Evolutionary conservation across 2,888 invertebrate species (phyloP).

Genomic region (Aquatica leii): DNA sequence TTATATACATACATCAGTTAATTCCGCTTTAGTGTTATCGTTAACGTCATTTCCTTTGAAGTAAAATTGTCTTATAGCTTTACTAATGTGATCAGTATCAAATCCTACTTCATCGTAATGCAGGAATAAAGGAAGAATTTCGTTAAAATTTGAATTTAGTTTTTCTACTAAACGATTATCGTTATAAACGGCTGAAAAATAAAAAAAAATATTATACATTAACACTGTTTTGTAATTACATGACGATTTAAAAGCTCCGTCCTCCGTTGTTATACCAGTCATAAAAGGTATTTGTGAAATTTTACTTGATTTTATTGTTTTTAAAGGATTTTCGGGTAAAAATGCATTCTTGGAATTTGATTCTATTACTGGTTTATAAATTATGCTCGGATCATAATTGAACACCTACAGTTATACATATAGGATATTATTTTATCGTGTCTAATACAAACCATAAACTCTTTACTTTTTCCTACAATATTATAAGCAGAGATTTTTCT

Average conservation of each 20-base stretch:
- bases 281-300: slow-evolving; percentile 72
- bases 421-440: not conserved
- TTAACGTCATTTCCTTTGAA: slow-evolving; percentile 57
- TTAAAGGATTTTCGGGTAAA: slow-evolving; percentile 69
- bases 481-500: no score
- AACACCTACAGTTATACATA: slow-evolving; percentile 65
- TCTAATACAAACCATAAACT: not conserved
- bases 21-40: slow-evolving; percentile 50
- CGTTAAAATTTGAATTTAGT: slow-evolving; percentile 59
- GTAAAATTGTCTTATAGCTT: slow-evolving; percentile 61
- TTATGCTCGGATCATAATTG: slow-evolving; percentile 82
- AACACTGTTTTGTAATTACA: slow-evolving; percentile 55
- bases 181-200: slow-evolving; percentile 48
- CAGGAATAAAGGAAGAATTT: slow-evolving; percentile 59
- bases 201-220: slow-evolving; percentile 40
- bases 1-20: slow-evolving; percentile 61
- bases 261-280: slow-evolving; percentile 76
- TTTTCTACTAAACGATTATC: slow-evolving; percentile 50
- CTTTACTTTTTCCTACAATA: no score
- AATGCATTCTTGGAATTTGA: slow-evolving; percentile 74
- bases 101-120: slow-evolving; percentile 56
- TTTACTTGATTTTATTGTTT: slow-evolving; percentile 62
- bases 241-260: slow-evolving; percentile 73
- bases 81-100: slow-evolving; percentile 47
- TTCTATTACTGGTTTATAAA: slow-evolving; percentile 81